Evolutionary conservation across 1,140 invertebrate species (phyloP).

Genomic region (Mesaphorura yosii): DNA sequence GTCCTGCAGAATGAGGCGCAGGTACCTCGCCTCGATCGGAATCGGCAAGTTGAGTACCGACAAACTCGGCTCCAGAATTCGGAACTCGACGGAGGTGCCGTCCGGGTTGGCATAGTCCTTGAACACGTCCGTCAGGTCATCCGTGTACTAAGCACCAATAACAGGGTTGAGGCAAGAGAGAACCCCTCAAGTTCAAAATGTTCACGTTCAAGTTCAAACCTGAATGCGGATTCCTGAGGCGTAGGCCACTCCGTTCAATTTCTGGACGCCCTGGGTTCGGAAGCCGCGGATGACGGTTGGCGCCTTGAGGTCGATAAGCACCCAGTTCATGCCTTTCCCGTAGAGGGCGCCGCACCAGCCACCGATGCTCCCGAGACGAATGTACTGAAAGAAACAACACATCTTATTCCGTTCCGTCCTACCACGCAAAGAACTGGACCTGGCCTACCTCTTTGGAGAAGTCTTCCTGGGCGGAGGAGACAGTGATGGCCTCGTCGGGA

Average conservation of each 20-base stretch:
- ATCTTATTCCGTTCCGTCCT: neutral
- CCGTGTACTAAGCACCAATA: constrained; percentile 52
- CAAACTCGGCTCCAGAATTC: constrained; percentile 70
- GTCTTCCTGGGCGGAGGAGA: constrained; percentile 66
- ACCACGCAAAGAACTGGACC: neutral
- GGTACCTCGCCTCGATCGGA: constrained; percentile 79
- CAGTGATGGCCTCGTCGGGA: constrained; percentile 74
- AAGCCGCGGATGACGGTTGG: constrained; percentile 82
- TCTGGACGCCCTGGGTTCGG: constrained; percentile 70
- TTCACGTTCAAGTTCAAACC: constrained; percentile 27
- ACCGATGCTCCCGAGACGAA: constrained; percentile 60
- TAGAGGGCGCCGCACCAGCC: constrained; percentile 78
- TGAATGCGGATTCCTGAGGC: constrained; percentile 73
- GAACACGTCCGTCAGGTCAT: constrained; percentile 77
- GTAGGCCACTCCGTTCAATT: constrained; percentile 67
- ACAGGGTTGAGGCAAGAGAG: neutral
- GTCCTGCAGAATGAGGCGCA: constrained; percentile 79
- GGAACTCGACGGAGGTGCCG: constrained; percentile 82
- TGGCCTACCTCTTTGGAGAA: constrained; percentile 61
- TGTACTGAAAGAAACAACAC: constrained; percentile 43
- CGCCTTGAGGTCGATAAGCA: constrained; percentile 72
- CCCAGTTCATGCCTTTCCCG: constrained; percentile 76
- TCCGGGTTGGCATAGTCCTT: constrained; percentile 83
- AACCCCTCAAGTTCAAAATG: neutral
- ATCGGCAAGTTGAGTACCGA: constrained; percentile 79